Evolutionary conservation across 2,888 invertebrate species (phyloP).

Genomic region (Neoaliturus tenellus): DNA sequence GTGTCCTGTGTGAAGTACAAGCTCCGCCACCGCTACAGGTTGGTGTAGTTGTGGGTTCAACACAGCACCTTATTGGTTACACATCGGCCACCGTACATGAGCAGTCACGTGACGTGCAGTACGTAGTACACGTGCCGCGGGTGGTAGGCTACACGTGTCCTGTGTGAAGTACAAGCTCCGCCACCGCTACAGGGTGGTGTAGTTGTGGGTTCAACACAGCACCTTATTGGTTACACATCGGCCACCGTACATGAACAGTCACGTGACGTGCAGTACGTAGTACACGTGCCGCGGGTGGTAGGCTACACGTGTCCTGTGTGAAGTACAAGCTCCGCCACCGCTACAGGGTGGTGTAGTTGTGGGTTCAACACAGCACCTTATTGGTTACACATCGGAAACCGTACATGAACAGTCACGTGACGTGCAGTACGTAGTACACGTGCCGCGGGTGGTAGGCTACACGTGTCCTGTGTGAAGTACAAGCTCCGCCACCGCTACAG

Average conservation of each 20-base stretch:
- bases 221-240: constrained; percentile 68
- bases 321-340: background rate
- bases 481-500: too few species aligned
- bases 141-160: constrained; percentile 30
- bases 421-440: too few species aligned
- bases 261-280: background rate
- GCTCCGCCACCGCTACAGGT: background rate
- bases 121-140: background rate
- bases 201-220: constrained; percentile 66
- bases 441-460: too few species aligned
- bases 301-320: constrained; percentile 35
- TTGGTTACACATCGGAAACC: too few species aligned
- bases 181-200: background rate
- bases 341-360: background rate
- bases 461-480: too few species aligned
- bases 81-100: constrained; percentile 63
- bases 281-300: background rate
- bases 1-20: constrained; percentile 25
- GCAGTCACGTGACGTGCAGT: background rate
- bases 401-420: too few species aligned
- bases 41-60: constrained; percentile 60
- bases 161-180: constrained; percentile 4
- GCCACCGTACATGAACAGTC: constrained; percentile 56
- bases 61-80: constrained; percentile 68
- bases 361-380: too few species aligned